A percentile compares a stretch with the other conserved stretches of the same genome.
Evolutionary conservation across 2,113 vertebrate genomes (phyloP).

Genomic region (Cryptomyrus ogoouensis): DNA sequence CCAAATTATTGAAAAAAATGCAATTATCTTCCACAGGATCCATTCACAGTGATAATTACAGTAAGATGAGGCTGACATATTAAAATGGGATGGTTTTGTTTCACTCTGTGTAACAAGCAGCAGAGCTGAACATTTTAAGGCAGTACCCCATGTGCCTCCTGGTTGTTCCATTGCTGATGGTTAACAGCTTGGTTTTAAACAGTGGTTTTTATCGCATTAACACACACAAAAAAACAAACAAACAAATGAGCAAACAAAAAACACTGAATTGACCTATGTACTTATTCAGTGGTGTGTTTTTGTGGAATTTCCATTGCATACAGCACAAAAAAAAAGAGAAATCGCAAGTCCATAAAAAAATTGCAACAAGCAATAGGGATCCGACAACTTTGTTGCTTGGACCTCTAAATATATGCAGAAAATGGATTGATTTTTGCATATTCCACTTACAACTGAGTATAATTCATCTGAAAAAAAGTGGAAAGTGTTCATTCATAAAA

Average conservation of each 20-base stretch:
- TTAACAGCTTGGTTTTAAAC: constrained; percentile 4
- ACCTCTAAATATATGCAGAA: not conserved
- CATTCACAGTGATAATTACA: constrained; percentile 62
- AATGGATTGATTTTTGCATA: not conserved
- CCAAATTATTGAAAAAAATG: constrained; percentile 69
- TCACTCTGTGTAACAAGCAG: constrained; percentile 37
- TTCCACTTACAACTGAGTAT: not conserved
- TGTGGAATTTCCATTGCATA: not conserved
- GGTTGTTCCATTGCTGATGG: not conserved
- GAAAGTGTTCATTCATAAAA: not conserved
- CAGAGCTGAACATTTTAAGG: constrained; percentile 7
- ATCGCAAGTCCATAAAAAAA: not conserved
- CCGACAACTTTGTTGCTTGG: not conserved
- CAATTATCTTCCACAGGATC: constrained; percentile 58
- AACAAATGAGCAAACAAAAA: constrained; percentile 11
- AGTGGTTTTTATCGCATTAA: constrained; percentile 19
- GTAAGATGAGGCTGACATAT: constrained; percentile 51
- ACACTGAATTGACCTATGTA: not conserved
- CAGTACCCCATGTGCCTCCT: not conserved
- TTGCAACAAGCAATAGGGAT: not conserved
- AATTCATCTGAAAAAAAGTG: not conserved
- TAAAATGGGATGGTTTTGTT: constrained; percentile 59
- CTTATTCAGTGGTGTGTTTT: not conserved
- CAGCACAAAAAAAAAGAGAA: not conserved
- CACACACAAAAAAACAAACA: constrained; percentile 1